These are phyloP conservation scores for Hypomesus transpacificus DNA, from an alignment of 2,113 vertebrate genomes.

Conservation along the genomic window DNA sequence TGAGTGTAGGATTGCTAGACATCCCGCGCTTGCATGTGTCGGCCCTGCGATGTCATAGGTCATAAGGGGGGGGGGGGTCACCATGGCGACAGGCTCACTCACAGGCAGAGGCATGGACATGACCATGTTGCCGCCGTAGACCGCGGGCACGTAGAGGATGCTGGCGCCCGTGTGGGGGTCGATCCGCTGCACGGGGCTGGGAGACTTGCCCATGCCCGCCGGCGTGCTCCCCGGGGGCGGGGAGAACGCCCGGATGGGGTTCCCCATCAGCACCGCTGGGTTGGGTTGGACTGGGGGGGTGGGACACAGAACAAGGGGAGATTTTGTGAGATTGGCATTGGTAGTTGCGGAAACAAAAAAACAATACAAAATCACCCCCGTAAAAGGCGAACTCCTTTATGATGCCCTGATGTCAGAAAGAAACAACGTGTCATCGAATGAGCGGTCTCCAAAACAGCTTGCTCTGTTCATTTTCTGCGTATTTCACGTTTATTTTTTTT, in stretches of 20 bases:
- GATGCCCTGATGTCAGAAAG: too few species aligned
- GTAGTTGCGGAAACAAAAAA: background rate
- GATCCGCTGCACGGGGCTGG: conserved; percentile 97
- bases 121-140: conserved; percentile 98
- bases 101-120: conserved; percentile 98
- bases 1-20: too few species aligned
- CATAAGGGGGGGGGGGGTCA: too few species aligned
- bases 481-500: too few species aligned
- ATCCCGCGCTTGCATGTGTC: too few species aligned
- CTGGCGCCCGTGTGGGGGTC: conserved; percentile 97
- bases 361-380: background rate
- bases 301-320: conserved; percentile 16
- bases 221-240: conserved; percentile 87
- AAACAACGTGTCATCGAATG: too few species aligned
- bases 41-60: too few species aligned
- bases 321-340: too few species aligned
- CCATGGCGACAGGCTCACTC: conserved; percentile 59
- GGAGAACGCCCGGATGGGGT: conserved; percentile 92
- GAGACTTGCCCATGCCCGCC: conserved; percentile 89
- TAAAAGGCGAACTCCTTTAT: background rate
- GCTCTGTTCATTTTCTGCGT: too few species aligned
- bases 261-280: conserved; percentile 93
- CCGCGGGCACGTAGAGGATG: conserved; percentile 96
- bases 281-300: conserved; percentile 92
- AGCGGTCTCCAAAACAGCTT: too few species aligned